Conservation (phyloP, 2,797 vertebrate species). For the Cyprinodon diabolis region DNA sequence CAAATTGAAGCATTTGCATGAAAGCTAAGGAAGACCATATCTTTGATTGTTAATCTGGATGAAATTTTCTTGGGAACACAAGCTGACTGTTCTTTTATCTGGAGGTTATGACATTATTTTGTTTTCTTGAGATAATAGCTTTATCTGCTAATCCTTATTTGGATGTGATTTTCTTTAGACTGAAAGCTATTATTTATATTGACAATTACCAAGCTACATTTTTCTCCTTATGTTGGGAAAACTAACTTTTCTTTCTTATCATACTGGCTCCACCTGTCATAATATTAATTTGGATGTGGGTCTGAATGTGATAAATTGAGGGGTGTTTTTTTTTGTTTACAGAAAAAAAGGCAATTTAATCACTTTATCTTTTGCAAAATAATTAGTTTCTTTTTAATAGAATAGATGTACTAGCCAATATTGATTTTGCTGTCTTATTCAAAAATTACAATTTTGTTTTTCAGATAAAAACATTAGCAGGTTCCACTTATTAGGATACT, state of each 20-base stretch:
- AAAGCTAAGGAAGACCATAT: not conserved
- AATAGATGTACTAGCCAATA: not conserved
- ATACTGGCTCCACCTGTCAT: no score
- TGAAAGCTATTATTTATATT: not conserved
- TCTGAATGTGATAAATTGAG: no score
- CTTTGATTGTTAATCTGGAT: not conserved
- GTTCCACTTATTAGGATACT: no score
- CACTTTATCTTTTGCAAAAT: not conserved
- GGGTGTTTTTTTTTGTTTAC: no score
- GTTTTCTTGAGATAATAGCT: not conserved
- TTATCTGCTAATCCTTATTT: not conserved
- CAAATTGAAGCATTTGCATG: not conserved
- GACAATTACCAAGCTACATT: no score
- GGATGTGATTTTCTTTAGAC: not conserved
- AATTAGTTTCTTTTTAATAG: not conserved
- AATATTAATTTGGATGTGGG: no score
- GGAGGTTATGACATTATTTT: not conserved
- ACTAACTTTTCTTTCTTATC: no score
- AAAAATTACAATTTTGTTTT: no score
- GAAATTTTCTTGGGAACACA: not conserved
- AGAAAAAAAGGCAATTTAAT: not conserved
- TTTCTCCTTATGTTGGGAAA: no score
- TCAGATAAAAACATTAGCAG: no score
- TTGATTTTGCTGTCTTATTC: not conserved
- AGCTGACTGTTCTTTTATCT: not conserved